Conservation (phyloP, 2,888 invertebrate genomes). For the Thecophora atra region DNA sequence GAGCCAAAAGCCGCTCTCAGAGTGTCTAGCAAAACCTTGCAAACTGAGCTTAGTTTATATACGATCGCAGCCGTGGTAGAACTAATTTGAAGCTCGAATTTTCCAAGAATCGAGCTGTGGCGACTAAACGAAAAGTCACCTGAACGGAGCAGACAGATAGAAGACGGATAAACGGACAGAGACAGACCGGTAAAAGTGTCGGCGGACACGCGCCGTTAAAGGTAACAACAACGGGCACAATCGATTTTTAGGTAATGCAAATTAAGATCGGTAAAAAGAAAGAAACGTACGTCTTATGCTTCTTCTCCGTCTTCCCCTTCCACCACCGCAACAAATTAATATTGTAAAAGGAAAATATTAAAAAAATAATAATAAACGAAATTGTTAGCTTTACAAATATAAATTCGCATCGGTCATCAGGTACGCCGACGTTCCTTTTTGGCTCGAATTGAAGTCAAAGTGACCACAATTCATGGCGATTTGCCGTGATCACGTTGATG, state of each 20-base stretch:
- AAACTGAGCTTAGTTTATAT: no score
- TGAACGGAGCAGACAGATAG: not conserved
- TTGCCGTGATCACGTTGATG: conserved; percentile 34
- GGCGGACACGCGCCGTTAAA: conserved; percentile 61
- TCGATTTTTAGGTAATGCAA: conserved; percentile 63
- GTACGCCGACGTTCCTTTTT: not conserved
- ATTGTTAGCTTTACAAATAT: conserved; percentile 41
- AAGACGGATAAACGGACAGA: conserved; percentile 4
- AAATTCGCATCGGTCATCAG: conserved; percentile 45
- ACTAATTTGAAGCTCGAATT: conserved; percentile 25
- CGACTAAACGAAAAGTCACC: not conserved
- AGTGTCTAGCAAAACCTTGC: not conserved
- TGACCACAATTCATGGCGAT: conserved; percentile 35
- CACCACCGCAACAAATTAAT: conserved; percentile 30
- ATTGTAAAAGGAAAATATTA: not conserved
- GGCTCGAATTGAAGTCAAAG: conserved; percentile 39
- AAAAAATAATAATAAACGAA: not conserved
- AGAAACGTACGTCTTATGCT: not conserved
- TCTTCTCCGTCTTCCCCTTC: conserved; percentile 14
- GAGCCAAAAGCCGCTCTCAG: not conserved
- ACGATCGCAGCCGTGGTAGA: not conserved
- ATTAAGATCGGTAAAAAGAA: conserved; percentile 47
- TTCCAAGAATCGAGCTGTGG: conserved; percentile 25
- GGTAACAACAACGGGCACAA: conserved; percentile 35
- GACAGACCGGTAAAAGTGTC: conserved; percentile 53